Base-by-base conservation (phyloP, 2,888 invertebrate species). In the Diadegma fenestrale region DNA sequence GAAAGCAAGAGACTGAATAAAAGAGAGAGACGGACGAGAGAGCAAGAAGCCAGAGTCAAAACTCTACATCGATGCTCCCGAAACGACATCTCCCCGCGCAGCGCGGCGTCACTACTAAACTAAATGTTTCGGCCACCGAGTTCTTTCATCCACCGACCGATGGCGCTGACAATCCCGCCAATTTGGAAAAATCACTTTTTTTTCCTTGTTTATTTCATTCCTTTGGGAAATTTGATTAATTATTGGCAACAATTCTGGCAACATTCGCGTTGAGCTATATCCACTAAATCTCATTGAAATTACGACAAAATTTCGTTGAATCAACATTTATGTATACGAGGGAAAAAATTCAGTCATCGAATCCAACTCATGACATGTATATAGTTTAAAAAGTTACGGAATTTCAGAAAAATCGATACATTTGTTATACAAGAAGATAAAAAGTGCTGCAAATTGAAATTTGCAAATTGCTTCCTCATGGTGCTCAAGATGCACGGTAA, bases 1-100 rank as follows among this genome's bases (percentile, higher is more conserved):
- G 68, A 22, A 14, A 45, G 45, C 45, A 45, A 33, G 51, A 77
- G 51, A 54, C 5, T 3, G 17, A n/a, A 14, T 58, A 14, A 12
- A 58, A 51, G 37, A 71, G 71, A 68, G 68, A n/a, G n/a, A n/a
- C n/a, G n/a, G n/a, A n/a, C n/a, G n/a, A n/a, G n/a, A 71, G 51
- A 48, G 33, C 17, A 22, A 30, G 51, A 48, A 14, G 26, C 48
- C 66, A 3, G 66, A 77, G 68, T 58, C 66, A 43, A 58, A 68
- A 68, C 77, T n/a, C n/a, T 68, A 78, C 77, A 71, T 79, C 71
- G 69, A 79, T 79, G 79, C 71, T 69, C 69, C 58, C 58, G 79
- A 71, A 69, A 79, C 71, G 78, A 58, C 69, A 63, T 61, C 61
- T 71, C 69, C 45, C 45, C 54, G 61, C 76, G 68, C 58, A 22